A percentile compares a stretch with the other conserved stretches of the same genome.
Evolutionary conservation across 2,797 vertebrate genomes (phyloP).

Genomic region (Rhynchonycteris naso): DNA sequence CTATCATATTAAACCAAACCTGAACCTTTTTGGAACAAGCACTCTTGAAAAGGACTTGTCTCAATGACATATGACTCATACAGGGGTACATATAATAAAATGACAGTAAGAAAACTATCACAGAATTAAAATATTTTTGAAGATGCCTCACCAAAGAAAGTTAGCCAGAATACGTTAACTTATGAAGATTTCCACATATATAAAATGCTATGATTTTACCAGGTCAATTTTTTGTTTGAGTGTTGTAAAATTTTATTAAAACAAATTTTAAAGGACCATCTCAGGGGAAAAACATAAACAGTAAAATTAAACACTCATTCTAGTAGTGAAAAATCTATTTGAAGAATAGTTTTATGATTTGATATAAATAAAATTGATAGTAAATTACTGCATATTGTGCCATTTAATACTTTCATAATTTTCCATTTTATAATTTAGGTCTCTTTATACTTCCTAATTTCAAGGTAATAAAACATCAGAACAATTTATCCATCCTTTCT

Average conservation of each 20-base stretch:
- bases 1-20: not conserved
- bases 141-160: not conserved
- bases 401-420: constrained; percentile 48
- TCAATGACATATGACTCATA: not conserved
- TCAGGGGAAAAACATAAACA: not conserved
- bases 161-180: not conserved
- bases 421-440: constrained; percentile 45
- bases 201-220: constrained; percentile 20
- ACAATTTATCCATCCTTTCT: constrained; percentile 72
- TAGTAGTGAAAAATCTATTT: not conserved
- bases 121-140: not conserved
- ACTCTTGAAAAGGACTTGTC: not conserved
- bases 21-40: not conserved
- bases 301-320: constrained; percentile 53
- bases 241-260: constrained; percentile 18
- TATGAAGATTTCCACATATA: not conserved
- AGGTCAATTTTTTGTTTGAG: constrained; percentile 59
- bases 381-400: constrained; percentile 22
- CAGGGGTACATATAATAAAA: not conserved
- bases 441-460: constrained; percentile 72
- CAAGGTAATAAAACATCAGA: constrained; percentile 69
- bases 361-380: constrained; percentile 59
- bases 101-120: not conserved
- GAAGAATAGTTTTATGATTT: constrained; percentile 55
- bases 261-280: not conserved